A percentile compares a stretch with the other conserved stretches of the same genome.
phyloP scores from a whole-genome alignment of 2,888 invertebrate species.

The Poecilobothrus nobilitatus region DNA sequence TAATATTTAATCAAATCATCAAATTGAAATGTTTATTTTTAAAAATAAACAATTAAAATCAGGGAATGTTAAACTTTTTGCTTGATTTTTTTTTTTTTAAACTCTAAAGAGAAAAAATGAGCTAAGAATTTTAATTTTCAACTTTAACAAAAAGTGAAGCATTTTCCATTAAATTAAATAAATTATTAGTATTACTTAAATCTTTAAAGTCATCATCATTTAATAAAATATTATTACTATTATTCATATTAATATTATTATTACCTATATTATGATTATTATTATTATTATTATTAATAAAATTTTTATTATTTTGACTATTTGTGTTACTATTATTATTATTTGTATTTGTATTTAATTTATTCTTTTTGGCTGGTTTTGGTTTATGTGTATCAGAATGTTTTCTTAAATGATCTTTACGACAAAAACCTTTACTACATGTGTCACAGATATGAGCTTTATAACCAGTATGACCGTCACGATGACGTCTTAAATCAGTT shows the following conservation, averaged over 20 bases:
- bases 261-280: too few relatives aligned
- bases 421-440: conserved; percentile 80
- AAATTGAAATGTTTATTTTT: too few relatives aligned
- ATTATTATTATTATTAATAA: too few relatives aligned
- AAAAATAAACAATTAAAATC: too few relatives aligned
- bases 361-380: conserved; percentile 16
- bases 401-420: conserved; percentile 86
- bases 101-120: too few relatives aligned
- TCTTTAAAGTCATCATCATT: background rate
- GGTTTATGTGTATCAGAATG: conserved; percentile 71
- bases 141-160: background rate
- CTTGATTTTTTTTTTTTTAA: too few relatives aligned
- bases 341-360: background rate
- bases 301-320: background rate
- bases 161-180: conserved; percentile 6
- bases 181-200: background rate
- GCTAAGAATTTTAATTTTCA: background rate
- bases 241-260: too few relatives aligned
- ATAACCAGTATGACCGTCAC: conserved; percentile 77
- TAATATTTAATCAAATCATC: too few relatives aligned
- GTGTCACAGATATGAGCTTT: conserved; percentile 74
- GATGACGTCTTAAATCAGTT: conserved; percentile 77
- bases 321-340: background rate
- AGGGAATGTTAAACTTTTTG: too few relatives aligned
- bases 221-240: background rate